Evolutionary conservation across 1,140 invertebrate genomes (phyloP), one percentile per base, ranked within the genome.

Genomic region (Drosophila suzukii): DNA sequence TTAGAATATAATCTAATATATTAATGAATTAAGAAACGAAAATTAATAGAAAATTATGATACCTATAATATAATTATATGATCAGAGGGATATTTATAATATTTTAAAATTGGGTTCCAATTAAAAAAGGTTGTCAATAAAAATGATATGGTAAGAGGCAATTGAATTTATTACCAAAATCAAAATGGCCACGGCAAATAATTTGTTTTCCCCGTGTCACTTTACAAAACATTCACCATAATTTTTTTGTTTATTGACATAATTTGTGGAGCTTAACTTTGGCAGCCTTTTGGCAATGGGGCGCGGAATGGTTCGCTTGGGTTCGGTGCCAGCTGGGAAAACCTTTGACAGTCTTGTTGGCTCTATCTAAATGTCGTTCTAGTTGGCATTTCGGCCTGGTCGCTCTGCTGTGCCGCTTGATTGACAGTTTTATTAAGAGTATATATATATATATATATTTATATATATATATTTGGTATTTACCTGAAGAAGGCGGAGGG

Each of bases 371-470:
- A 71, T 71, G 67, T 71, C 67, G 51, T 71, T 71, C 67, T 38
- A 71, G 65, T 70, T 71, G 68, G 67, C 66, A 17, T 54, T 43
- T 54, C 32, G 49, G 47, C 15, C 41, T 49, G 46, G 41, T 41
- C 49, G 36, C n/a, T 50, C 49, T 53, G 62, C 39, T 51, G 32
- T 53, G 56, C 36, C 24, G 41, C 36, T 70, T 84, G 81, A 84
- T 84, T 85, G 81, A 84, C 81, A 84, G 81, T 84, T 81, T 77
- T 84, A 84, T 85, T 81, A 85, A 72, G 61, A 61, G 63, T 78
- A 75, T 55, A 44, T 11, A 44, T 20, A 20, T 15, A 54, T 77
- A 51, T 63, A 2, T 77, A 51, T 63, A 2, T 53, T 15, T 50
- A 4, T 55, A 63, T 67, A 46, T 17, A 61, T 30, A 38, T 30